phyloP scores from a whole-genome alignment of 2,888 invertebrate species.

The Drosophila neonasuta region DNA sequence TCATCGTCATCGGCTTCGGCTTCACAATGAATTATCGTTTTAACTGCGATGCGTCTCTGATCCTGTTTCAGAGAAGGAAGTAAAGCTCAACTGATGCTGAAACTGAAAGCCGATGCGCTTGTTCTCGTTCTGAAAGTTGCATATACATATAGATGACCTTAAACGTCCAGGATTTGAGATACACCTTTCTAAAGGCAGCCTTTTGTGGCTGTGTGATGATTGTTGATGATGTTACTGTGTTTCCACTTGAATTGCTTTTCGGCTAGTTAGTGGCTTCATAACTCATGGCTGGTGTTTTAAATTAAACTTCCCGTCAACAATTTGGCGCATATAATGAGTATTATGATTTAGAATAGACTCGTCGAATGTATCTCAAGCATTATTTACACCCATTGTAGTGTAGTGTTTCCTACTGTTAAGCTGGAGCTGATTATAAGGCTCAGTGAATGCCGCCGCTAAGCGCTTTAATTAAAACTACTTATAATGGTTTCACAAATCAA shows the following conservation, averaged over 20 bases:
- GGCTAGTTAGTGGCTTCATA: constrained; percentile 46
- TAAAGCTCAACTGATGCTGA: constrained; percentile 13
- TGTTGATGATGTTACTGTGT: constrained; percentile 32
- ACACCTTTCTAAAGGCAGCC: constrained; percentile 63
- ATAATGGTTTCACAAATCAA: constrained; percentile 66
- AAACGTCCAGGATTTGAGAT: constrained; percentile 57
- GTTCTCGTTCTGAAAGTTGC: constrained; percentile 19
- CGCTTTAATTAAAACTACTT: constrained; percentile 58
- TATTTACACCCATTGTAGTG: constrained; percentile 22
- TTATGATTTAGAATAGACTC: constrained; percentile 42
- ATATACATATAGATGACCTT: constrained; percentile 60
- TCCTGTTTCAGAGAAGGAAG: constrained; percentile 55
- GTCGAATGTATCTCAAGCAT: constrained; percentile 17
- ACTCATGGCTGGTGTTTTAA: constrained; percentile 52
- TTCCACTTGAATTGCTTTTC: constrained; percentile 44
- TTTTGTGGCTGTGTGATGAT: constrained; percentile 34
- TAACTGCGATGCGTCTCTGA: constrained; percentile 36
- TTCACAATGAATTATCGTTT: constrained; percentile 54
- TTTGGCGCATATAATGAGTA: constrained; percentile 45
- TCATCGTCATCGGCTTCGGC: constrained; percentile 11
- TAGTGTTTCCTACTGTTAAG: constrained; percentile 34
- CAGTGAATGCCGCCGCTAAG: constrained; percentile 47
- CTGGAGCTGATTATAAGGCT: constrained; percentile 45
- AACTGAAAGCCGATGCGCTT: constrained; percentile 23
- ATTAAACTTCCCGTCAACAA: constrained; percentile 66